Evolutionary conservation across 1,140 invertebrate genomes (phyloP), one percentile per base, ranked within the genome.

Genomic region (Yoshiicerus persimilis): DNA sequence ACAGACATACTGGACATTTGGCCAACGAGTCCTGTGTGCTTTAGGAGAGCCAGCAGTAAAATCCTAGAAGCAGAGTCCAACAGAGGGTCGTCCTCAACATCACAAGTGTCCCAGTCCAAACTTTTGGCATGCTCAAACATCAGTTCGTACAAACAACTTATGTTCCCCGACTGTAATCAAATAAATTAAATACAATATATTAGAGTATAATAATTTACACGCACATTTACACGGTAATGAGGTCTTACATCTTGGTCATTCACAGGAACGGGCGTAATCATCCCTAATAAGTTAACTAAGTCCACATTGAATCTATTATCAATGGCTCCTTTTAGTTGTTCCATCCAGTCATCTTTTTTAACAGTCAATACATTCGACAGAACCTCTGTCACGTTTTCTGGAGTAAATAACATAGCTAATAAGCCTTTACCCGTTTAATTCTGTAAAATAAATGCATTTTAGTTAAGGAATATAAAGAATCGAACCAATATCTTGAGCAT

Each of bases 41-140:
- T 94, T 5, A 95, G 90, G 20, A 94, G 90, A 10, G 93, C 93
- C n/a, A 94, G 92, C 30, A 95, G 90, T 87, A 94, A 92, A 86
- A 94, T 93, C 86, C 93, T 91, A 4, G 93, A 92, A 10, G 94
- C 92, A 16, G 92, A 91, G 39, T 95, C 94, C 41, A 95, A 89
- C 27, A 94, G 89, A 20, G 91, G 91, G 62, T 93, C 93, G 87
- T 94, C 92, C 36, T 92, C 90, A 20, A 93, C 87, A 84, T 94
- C 93, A 92, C 92, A 92, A 0, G 93, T 93, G 90, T 94, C 93
- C 92, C 93, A 94, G 87, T 94, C 93, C 91, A 93, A 92, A 87
- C 92, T 88, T 85, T 91, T 91, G 23, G 91, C 90, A 85, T 91
- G 90, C 41, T 91, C 90, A 86, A 91, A 89, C 89, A 91, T 90